These are phyloP conservation scores for Macrotus californicus DNA, from an alignment of 2,113 vertebrate genomes.

Conservation along the genomic window DNA sequence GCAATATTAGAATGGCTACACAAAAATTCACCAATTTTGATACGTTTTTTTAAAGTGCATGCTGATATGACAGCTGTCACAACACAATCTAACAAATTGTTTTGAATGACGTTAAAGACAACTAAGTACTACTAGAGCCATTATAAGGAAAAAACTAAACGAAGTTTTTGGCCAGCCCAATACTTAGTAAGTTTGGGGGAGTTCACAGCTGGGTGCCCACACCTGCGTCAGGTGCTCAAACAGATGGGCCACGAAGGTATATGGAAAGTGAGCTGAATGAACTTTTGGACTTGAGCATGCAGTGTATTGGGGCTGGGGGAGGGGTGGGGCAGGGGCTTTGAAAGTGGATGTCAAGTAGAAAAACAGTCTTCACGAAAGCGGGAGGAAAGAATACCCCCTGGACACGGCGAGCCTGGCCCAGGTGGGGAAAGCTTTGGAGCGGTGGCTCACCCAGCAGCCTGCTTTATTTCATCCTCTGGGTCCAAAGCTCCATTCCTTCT, in stretches of 20 bases:
- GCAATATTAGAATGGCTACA: too few relatives aligned
- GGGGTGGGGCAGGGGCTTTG: neutral
- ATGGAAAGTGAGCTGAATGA: neutral
- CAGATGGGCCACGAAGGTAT: neutral
- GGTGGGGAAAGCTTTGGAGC: neutral
- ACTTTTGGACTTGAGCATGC: neutral
- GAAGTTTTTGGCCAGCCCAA: too few relatives aligned
- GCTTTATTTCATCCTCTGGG: neutral
- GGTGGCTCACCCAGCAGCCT: fast-evolving
- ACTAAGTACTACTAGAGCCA: too few relatives aligned
- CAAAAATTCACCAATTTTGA: too few relatives aligned
- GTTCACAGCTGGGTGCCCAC: fast-evolving
- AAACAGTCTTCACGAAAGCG: neutral
- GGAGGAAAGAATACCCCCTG: neutral
- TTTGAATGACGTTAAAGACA: too few relatives aligned
- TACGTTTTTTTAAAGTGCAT: too few relatives aligned
- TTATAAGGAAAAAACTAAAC: too few relatives aligned
- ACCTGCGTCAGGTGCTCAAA: neutral
- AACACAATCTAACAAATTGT: too few relatives aligned
- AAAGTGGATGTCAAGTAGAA: neutral
- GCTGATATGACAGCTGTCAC: too few relatives aligned
- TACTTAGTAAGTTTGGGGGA: neutral
- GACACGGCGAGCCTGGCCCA: too few relatives aligned
- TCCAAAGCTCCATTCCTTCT: neutral
- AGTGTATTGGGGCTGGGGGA: fast-evolving